phyloP scores from a whole-genome alignment of 2,797 vertebrate genomes.

The Galaxias olidus region DNA sequence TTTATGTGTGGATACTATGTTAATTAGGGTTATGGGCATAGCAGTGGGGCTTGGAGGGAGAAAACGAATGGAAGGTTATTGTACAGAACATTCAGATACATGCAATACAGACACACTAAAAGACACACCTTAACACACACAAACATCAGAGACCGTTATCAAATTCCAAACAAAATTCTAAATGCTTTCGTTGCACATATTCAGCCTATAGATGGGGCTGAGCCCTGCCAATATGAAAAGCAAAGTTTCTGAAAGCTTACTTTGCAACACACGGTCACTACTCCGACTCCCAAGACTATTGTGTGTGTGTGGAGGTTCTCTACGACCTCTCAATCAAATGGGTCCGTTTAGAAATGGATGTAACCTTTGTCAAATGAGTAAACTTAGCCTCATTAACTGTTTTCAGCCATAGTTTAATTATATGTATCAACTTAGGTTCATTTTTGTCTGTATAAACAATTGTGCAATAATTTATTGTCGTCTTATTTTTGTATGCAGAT shows the following conservation, averaged over 20 bases:
- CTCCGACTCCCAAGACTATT: slow-evolving; percentile 31
- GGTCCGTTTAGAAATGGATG: slow-evolving; percentile 32
- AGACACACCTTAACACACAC: background rate
- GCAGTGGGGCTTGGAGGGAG: slow-evolving; percentile 21
- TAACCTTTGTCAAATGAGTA: slow-evolving; percentile 16
- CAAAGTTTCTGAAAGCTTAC: slow-evolving; percentile 11
- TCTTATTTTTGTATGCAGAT: slow-evolving; percentile 60
- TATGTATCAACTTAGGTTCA: slow-evolving; percentile 31
- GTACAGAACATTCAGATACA: background rate
- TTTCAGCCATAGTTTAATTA: slow-evolving; percentile 51
- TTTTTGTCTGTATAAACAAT: slow-evolving; percentile 45
- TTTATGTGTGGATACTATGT: slow-evolving; percentile 36
- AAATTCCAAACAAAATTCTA: too few relatives aligned
- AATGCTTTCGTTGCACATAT: too few relatives aligned
- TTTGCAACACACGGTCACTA: slow-evolving; percentile 56
- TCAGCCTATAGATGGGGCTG: too few relatives aligned
- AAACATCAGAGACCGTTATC: too few relatives aligned
- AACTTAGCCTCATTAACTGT: slow-evolving; percentile 39
- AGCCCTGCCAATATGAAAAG: too few relatives aligned
- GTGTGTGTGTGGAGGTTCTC: slow-evolving; percentile 41
- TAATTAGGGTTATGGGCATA: slow-evolving; percentile 45
- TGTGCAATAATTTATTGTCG: slow-evolving; percentile 54
- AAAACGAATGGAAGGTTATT: slow-evolving; percentile 25
- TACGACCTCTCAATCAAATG: slow-evolving; percentile 18
- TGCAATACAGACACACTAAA: background rate